Percentiles rank a stretch among this genome's conserved stretches.
These are phyloP conservation scores for Cepaea hortensis DNA, from an alignment of 2,888 invertebrate genomes.

Conservation along the genomic window DNA sequence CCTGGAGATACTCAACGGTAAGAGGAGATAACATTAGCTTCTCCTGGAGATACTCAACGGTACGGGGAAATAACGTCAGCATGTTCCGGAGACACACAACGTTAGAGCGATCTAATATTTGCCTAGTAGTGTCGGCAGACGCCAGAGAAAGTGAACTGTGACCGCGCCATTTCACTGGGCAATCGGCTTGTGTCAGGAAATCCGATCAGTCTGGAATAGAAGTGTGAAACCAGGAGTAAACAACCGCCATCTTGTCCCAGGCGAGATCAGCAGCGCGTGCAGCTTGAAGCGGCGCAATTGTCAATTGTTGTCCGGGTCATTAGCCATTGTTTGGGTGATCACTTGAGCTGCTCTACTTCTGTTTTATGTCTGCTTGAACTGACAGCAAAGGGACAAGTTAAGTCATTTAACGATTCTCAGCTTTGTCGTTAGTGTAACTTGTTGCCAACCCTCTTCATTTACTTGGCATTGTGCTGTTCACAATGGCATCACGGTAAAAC, in stretches of 20 bases:
- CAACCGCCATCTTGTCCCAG: background rate
- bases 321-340: background rate
- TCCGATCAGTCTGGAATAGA: background rate
- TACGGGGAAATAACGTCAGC: no score
- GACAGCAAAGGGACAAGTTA: no score
- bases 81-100: no score
- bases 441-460: no score
- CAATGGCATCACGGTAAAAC: no score
- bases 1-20: no score
- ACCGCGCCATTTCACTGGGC: background rate
- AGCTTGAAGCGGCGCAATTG: background rate
- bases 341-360: background rate
- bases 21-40: no score
- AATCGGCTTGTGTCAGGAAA: background rate
- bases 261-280: constrained; percentile 12
- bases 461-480: no score
- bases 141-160: background rate
- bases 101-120: no score
- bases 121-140: background rate
- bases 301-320: background rate
- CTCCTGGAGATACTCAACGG: no score
- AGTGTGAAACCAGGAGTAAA: background rate
- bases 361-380: background rate
- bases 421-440: no score
- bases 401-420: no score